Base-by-base conservation (phyloP, 2,113 vertebrate genomes). In the Saguinus midas region DNA sequence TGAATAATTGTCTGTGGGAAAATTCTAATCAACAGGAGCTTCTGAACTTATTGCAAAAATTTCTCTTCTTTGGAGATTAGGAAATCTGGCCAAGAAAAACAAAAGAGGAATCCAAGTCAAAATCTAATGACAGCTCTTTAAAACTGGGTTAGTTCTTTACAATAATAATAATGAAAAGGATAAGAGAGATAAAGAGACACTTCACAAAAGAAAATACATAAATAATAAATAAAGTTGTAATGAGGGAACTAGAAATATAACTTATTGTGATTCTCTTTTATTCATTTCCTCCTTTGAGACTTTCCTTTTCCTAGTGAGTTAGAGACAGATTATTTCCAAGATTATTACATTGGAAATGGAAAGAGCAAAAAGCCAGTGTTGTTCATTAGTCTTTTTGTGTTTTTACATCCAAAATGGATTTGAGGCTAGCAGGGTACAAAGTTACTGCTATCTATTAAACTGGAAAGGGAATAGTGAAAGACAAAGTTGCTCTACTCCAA, bases 251-350 rank as follows among this genome's bases (percentile, higher is more conserved):
- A 97, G 40, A 82, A 79, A 90, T 58, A 79, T 43, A 75, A 90
- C 18, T 86, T 86, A 68, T 27, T 85, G 13, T 91, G 68, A 86
- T 91, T 91, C 70, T 88, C 13, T 61, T 82, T 94, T 79, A 68
- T 90, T 73, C 11, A n/a, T 83, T 96, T 92, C 11, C 37, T 94
- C 68, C 43, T 73, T 89, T 58, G 79, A 75, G 35, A 55, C 12
- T 79, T 85, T 70, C 75, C 87, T 29, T 18, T 23, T 21, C 5
- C 32, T 68, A 32, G 13, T 48, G 78, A 93, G 23, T 73, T 37
- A 96, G 13, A 96, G 73, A 50, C 9, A 95, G 17, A 79, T 87
- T 83, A 83, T 92, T 94, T 95, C 48, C 16, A 75, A n/a, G 58
- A 82, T 55, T 83, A 73, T 68, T 83, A 80, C 18, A 73, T 10